Percentiles rank a stretch among this genome's conserved stretches.
Evolutionary conservation across 2,113 vertebrate genomes (phyloP).

Genomic region (Cyphomyrus discorhynchus): DNA sequence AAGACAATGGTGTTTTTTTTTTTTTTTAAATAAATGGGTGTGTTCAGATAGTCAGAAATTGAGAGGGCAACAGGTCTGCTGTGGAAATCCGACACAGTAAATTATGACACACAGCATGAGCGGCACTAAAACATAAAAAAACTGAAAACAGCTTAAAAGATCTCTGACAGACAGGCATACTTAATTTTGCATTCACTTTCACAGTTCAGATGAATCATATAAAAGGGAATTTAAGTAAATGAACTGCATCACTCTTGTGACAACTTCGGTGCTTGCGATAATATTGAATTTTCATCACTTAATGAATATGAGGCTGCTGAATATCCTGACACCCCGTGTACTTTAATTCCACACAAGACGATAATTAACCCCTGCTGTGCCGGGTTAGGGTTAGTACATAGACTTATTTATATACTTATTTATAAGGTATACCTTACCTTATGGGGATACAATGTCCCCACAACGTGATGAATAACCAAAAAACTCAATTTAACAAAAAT

Average conservation of each 20-base stretch:
- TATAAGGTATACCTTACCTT: too few relatives aligned
- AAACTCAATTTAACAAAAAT: too few relatives aligned
- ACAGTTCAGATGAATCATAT: background rate
- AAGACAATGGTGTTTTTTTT: background rate
- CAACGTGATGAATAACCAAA: too few relatives aligned
- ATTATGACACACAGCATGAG: background rate
- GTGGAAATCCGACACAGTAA: slow-evolving; percentile 15
- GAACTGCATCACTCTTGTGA: background rate
- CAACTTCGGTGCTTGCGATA: background rate
- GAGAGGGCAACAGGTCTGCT: background rate
- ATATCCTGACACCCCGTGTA: background rate
- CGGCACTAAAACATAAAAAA: background rate
- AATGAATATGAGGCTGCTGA: background rate
- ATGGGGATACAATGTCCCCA: too few relatives aligned
- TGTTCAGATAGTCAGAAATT: background rate
- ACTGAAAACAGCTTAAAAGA: background rate
- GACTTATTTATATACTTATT: background rate
- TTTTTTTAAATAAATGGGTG: background rate
- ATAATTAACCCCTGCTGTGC: background rate
- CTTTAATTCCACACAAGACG: background rate
- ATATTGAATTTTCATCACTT: background rate
- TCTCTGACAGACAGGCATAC: background rate
- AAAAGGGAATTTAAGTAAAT: background rate
- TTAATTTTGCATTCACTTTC: background rate
- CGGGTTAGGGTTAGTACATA: background rate